Evolutionary conservation across 53 echinoderm and acorn worm genomes (phyloP).

Genomic region (Crossaster papposus): DNA sequence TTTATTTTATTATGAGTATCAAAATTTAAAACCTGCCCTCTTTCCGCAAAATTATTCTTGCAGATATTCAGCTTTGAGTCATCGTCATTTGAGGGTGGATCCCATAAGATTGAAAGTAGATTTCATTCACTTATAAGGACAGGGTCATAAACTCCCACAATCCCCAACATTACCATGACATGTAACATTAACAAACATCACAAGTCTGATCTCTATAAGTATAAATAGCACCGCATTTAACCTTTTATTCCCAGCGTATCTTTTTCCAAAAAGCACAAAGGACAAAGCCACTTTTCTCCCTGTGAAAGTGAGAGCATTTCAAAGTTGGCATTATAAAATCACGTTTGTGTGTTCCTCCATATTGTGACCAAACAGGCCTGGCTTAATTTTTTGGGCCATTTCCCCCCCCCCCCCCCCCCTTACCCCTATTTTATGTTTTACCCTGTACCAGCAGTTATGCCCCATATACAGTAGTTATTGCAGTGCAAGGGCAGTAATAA

Average conservation of each 20-base stretch:
- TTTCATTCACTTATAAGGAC: too few relatives aligned
- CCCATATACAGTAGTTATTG: conserved; percentile 20
- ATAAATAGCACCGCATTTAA: background rate
- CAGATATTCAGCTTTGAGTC: too few relatives aligned
- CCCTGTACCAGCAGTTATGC: background rate
- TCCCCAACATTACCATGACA: too few relatives aligned
- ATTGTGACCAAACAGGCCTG: conserved; percentile 9
- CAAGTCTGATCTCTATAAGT: background rate
- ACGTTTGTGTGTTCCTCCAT: too few relatives aligned
- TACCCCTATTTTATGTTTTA: conserved; percentile 2
- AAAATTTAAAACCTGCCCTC: too few relatives aligned
- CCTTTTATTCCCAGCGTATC: conserved; percentile 26
- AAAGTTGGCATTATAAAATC: conserved; percentile 38
- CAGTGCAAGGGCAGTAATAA: conserved; percentile 25
- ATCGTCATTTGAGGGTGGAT: too few relatives aligned
- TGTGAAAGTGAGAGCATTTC: conserved; percentile 26
- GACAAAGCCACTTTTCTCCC: conserved; percentile 15
- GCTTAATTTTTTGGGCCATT: too few relatives aligned
- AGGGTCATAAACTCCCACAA: too few relatives aligned
- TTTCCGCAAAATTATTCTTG: too few relatives aligned
- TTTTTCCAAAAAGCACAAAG: conserved; percentile 21
- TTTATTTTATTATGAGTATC: background rate
- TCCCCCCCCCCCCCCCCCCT: too few relatives aligned
- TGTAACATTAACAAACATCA: background rate
- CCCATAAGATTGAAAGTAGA: too few relatives aligned